Conservation (phyloP, 1,140 invertebrate species). For the Drosophila sucinea region DNA sequence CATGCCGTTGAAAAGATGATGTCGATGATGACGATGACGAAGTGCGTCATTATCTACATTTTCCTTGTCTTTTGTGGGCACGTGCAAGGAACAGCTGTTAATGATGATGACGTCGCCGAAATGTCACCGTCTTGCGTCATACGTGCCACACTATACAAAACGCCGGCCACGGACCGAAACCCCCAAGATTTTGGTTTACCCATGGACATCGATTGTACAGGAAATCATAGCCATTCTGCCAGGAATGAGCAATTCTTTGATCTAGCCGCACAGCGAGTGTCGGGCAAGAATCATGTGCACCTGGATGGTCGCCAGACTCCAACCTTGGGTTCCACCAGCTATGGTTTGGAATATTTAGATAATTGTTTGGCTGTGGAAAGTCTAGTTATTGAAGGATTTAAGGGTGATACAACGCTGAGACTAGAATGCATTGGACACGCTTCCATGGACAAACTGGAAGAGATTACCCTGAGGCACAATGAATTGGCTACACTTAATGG, state of each 20-base stretch:
- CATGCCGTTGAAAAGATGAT: constrained; percentile 31
- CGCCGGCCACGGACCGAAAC: constrained; percentile 28
- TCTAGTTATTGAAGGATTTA: constrained; percentile 53
- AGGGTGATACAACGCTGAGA: constrained; percentile 39
- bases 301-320: constrained; percentile 67
- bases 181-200: constrained; percentile 59
- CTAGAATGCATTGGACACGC: constrained; percentile 33
- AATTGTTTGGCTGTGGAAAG: constrained; percentile 57
- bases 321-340: constrained; percentile 50
- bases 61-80: constrained; percentile 21
- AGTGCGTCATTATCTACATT: constrained; percentile 49
- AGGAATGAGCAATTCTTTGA: constrained; percentile 31
- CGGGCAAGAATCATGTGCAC: constrained; percentile 55
- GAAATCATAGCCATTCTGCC: background rate
- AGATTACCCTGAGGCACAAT: constrained; percentile 36
- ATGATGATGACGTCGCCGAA: constrained; percentile 36
- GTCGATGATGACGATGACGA: constrained; percentile 41
- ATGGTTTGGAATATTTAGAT: constrained; percentile 69
- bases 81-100: constrained; percentile 26
- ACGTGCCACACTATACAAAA: constrained; percentile 56
- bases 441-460: constrained; percentile 19
- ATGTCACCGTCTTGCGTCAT: constrained; percentile 42
- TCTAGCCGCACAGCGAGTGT: constrained; percentile 52
- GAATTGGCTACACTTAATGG: constrained; percentile 44
- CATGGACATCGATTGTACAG: constrained; percentile 55